Conservation (phyloP, 2,797 vertebrate genomes). For the Lutra lutra region DNA sequence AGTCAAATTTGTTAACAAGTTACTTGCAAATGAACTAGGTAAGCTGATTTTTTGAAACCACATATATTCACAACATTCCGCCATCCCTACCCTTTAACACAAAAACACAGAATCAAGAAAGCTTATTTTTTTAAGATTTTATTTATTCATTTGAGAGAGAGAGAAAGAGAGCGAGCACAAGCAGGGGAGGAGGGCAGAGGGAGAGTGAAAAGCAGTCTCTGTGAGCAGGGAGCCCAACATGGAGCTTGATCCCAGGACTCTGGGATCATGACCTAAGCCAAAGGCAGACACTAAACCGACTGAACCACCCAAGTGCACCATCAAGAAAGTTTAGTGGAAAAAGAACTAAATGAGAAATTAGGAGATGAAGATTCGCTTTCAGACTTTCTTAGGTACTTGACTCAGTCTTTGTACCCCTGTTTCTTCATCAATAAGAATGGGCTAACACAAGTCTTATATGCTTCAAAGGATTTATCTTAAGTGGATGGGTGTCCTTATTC, state of each 20-base stretch:
- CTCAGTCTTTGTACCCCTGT: neutral
- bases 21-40: constrained; percentile 8
- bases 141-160: neutral
- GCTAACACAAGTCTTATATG: neutral
- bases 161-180: neutral
- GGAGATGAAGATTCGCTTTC: neutral
- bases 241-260: neutral
- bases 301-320: neutral
- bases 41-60: constrained; percentile 7
- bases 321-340: neutral
- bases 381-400: neutral
- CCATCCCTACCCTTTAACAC: neutral
- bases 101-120: neutral
- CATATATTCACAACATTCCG: constrained; percentile 2
- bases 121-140: neutral
- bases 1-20: constrained; percentile 8
- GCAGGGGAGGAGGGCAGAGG: neutral
- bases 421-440: neutral
- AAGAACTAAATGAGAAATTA: constrained; percentile 14
- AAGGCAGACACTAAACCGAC: neutral
- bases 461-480: constrained; percentile 6
- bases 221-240: neutral
- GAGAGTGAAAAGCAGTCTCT: neutral
- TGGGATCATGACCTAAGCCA: neutral
- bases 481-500: neutral